These are phyloP conservation scores for Myotis daubentonii DNA, from an alignment of 2,797 vertebrate genomes.

Conservation along the genomic window DNA sequence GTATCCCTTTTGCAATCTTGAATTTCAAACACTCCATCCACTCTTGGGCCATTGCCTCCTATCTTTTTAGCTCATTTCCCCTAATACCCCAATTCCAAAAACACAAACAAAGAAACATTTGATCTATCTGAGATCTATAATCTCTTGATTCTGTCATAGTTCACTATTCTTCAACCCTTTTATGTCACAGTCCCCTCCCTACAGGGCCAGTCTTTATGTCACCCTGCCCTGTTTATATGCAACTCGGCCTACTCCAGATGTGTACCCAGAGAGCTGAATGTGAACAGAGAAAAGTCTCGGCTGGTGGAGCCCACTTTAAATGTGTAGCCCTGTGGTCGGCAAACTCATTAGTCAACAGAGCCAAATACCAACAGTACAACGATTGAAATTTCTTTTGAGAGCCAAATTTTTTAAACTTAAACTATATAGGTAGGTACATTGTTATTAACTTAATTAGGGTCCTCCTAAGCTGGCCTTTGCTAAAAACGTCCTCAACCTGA, in stretches of 20 bases:
- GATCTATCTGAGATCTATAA: neutral
- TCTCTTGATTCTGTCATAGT: neutral
- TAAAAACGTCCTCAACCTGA: no score
- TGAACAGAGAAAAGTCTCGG: neutral
- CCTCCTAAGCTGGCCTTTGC: no score
- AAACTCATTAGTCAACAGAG: no score
- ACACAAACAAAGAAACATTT: neutral
- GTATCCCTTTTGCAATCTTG: neutral
- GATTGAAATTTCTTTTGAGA: no score
- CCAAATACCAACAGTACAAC: no score
- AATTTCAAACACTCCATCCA: neutral
- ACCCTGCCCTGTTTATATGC: neutral
- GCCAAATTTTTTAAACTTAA: no score
- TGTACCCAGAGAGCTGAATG: no score
- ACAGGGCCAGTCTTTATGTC: neutral
- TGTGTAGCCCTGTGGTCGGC: no score
- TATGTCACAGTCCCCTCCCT: neutral
- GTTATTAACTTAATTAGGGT: no score
- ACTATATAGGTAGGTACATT: no score
- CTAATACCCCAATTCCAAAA: neutral
- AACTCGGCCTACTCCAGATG: neutral
- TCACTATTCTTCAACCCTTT: neutral
- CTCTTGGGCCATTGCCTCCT: neutral
- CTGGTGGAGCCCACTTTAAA: neutral
- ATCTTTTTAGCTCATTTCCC: neutral